Evolutionary conservation across 2,888 invertebrate species (phyloP).

Genomic region (Gnatocerus cornutus): DNA sequence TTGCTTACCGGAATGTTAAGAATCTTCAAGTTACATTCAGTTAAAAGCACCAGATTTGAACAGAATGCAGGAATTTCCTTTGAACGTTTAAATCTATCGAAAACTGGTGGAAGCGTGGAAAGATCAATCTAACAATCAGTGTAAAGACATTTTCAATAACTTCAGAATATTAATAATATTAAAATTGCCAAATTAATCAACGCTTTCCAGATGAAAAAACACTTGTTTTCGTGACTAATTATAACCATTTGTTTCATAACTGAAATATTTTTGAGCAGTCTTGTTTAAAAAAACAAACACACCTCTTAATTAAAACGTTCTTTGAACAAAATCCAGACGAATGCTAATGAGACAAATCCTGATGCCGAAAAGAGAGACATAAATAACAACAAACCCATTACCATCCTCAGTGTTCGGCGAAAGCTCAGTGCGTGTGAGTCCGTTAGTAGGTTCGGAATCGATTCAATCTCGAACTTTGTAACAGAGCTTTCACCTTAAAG

Average conservation of each 20-base stretch:
- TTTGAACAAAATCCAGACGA: slow-evolving; percentile 12
- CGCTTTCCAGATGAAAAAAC: background rate
- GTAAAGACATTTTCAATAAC: too few relatives aligned
- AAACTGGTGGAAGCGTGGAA: background rate
- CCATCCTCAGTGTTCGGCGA: slow-evolving; percentile 13
- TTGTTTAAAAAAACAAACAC: background rate
- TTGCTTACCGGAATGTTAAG: slow-evolving; percentile 20
- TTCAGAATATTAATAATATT: too few relatives aligned
- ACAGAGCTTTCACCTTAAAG: slow-evolving; percentile 36
- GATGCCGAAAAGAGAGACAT: slow-evolving; percentile 23
- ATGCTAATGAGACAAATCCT: slow-evolving; percentile 27
- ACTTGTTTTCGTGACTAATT: too few relatives aligned
- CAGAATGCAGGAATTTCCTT: slow-evolving; percentile 16
- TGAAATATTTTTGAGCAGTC: too few relatives aligned
- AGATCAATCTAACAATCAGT: background rate
- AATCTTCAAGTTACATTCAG: slow-evolving; percentile 9
- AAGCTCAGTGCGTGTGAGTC: slow-evolving; percentile 32
- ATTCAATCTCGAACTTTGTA: slow-evolving; percentile 24
- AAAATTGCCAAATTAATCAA: slow-evolving; percentile 1
- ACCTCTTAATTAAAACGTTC: slow-evolving; percentile 16
- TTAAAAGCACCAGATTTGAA: slow-evolving; percentile 1
- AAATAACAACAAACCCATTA: slow-evolving; percentile 36
- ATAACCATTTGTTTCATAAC: too few relatives aligned
- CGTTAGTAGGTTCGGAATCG: slow-evolving; percentile 23
- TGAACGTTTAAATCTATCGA: slow-evolving; percentile 14